phyloP scores from a whole-genome alignment of 2,113 vertebrate species.

The Gasterosteus nipponicus region DNA sequence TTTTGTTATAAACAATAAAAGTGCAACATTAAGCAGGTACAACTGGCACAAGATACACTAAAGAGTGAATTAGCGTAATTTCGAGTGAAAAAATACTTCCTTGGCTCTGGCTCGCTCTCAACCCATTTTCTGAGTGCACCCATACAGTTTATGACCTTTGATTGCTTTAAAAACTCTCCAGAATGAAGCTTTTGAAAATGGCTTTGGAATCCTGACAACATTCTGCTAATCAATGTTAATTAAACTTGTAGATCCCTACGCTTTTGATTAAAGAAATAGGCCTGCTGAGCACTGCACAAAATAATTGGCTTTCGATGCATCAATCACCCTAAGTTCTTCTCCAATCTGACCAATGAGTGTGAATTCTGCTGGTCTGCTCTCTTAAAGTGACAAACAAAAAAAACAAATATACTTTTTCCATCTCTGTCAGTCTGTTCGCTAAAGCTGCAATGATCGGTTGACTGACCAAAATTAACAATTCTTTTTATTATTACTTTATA shows the following conservation, averaged over 20 bases:
- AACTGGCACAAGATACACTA: not conserved
- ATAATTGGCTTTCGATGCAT: slow-evolving; percentile 5
- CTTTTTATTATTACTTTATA: not conserved
- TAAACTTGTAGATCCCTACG: slow-evolving; percentile 46
- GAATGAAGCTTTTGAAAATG: slow-evolving; percentile 50
- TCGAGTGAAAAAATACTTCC: not conserved
- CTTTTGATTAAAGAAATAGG: slow-evolving; percentile 47
- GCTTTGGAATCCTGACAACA: slow-evolving; percentile 45
- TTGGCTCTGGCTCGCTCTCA: slow-evolving; percentile 30
- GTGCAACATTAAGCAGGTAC: not conserved
- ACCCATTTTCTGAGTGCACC: slow-evolving; percentile 40
- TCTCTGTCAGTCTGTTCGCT: not conserved
- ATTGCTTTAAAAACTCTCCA: slow-evolving; percentile 30
- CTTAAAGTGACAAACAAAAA: not conserved
- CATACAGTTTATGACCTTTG: slow-evolving; percentile 30
- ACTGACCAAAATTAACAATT: too few species aligned
- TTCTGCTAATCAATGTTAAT: slow-evolving; percentile 54
- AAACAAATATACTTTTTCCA: too few species aligned
- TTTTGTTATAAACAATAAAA: not conserved
- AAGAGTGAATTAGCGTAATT: slow-evolving; percentile 9
- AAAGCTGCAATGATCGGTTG: not conserved
- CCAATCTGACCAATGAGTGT: slow-evolving; percentile 10
- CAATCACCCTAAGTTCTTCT: not conserved
- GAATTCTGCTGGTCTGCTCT: slow-evolving; percentile 1
- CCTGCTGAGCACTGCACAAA: slow-evolving; percentile 54